Percentiles rank a stretch among this genome's conserved stretches.
Evolutionary conservation across 2,888 invertebrate genomes (phyloP).

Genomic region (Podabrus alpinus): DNA sequence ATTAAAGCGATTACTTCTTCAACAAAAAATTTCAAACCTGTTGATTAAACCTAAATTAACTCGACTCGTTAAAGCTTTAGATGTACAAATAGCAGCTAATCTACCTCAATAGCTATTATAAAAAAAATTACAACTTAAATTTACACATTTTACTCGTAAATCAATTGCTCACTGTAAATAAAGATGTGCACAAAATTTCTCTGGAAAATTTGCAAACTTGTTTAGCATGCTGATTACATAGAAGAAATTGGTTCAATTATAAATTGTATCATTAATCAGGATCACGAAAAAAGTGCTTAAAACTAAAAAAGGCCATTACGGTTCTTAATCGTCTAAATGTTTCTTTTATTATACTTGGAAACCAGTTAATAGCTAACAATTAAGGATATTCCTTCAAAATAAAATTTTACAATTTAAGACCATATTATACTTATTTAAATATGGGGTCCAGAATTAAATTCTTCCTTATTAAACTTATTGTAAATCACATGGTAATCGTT

Average conservation of each 20-base stretch:
- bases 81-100: neutral
- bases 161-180: neutral
- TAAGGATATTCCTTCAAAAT: neutral
- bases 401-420: neutral
- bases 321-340: neutral
- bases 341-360: neutral
- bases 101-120: neutral
- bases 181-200: neutral
- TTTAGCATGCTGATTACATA: neutral
- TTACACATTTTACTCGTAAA: neutral
- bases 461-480: neutral
- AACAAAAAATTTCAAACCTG: neutral
- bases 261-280: neutral
- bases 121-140: neutral
- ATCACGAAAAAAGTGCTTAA: neutral
- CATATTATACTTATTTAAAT: neutral
- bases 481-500: neutral
- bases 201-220: neutral
- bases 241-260: neutral
- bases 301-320: neutral
- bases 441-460: neutral
- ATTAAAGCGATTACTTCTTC: neutral
- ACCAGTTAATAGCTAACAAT: neutral
- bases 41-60: neutral
- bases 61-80: neutral